Base-by-base conservation (phyloP, 2,888 invertebrate species). In the Megamerina dolium region DNA sequence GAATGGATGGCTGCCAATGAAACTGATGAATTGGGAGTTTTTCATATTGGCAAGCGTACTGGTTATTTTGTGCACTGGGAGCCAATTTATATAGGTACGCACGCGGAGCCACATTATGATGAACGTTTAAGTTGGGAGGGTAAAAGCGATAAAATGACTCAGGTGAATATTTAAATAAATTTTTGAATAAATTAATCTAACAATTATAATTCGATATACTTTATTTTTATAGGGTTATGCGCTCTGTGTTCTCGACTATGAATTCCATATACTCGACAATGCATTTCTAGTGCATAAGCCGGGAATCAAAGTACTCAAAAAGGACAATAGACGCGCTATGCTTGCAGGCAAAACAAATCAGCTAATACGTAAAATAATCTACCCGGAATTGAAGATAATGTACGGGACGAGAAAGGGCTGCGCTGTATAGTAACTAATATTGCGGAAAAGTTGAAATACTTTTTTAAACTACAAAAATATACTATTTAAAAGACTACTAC, bases 61-160 rank as follows among this genome's bases (percentile, higher is more conserved):
- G 86, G 87, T 12, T 80, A 80, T 57, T 87, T 79, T 66, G 77
- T 85, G 21, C 87, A 87, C 66, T 93, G 93, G 93, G 93, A 93
- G 72, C 93, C 93, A 9, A 91, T 93, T 56, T 93, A 87, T 63
- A 90, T 94, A 47, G 92, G 93, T 14, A 91, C 91, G 1, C 85
- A 92, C 68, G 76, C 79, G 16, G 92, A 91, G 60, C 91, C 92
- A 0, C 76, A 86, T 52, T 93, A 93, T 66, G 93, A 93, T 56
- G 92, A 93, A 68, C 77, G 92, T 61, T 80, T 93, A 48, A 89
- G 88, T 66, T 93, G 93, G 92, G 92, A 94, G 66, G 93, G 93
- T 32, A 89, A 89, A 72, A 86, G 88, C 70, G 93, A 94, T 72
- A 93, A 93, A 75, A 93, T 93, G 92, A 88, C 91, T 47, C 93